These are phyloP conservation scores for Archivesica marissinica DNA, from an alignment of 1,140 invertebrate genomes.

Conservation along the genomic window DNA sequence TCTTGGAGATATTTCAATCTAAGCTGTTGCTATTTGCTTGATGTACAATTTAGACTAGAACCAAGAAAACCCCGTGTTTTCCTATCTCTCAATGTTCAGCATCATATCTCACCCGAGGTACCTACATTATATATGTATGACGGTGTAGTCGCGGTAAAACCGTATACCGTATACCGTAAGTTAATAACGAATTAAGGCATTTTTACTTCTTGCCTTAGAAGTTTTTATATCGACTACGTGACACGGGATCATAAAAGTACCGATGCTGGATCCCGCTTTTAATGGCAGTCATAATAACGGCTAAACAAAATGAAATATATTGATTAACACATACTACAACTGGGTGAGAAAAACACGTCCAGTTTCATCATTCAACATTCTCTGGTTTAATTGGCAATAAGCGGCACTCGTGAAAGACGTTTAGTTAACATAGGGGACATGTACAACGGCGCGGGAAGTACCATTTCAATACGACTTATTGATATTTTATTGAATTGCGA, in stretches of 20 bases:
- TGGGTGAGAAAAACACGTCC: not conserved
- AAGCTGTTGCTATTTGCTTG: too few relatives aligned
- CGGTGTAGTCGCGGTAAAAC: too few relatives aligned
- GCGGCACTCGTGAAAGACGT: not conserved
- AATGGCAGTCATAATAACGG: conserved; percentile 11
- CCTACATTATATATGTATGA: too few relatives aligned
- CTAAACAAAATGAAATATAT: conserved; percentile 25
- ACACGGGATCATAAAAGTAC: not conserved
- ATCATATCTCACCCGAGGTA: too few relatives aligned
- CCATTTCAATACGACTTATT: conserved; percentile 7
- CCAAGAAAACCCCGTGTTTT: too few relatives aligned
- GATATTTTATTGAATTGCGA: conserved; percentile 27
- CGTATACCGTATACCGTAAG: too few relatives aligned
- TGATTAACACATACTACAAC: not conserved
- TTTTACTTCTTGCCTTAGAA: too few relatives aligned
- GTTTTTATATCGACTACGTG: not conserved
- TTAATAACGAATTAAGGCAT: too few relatives aligned
- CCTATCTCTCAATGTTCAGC: too few relatives aligned
- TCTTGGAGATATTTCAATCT: too few relatives aligned
- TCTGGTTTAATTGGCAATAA: conserved; percentile 15
- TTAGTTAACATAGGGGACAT: not conserved
- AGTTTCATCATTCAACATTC: not conserved
- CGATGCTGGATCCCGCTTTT: not conserved
- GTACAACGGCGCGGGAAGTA: not conserved
- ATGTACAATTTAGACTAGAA: too few relatives aligned